These are phyloP conservation scores for Stenichneumon culpator DNA, from an alignment of 2,888 invertebrate species.

Conservation along the genomic window DNA sequence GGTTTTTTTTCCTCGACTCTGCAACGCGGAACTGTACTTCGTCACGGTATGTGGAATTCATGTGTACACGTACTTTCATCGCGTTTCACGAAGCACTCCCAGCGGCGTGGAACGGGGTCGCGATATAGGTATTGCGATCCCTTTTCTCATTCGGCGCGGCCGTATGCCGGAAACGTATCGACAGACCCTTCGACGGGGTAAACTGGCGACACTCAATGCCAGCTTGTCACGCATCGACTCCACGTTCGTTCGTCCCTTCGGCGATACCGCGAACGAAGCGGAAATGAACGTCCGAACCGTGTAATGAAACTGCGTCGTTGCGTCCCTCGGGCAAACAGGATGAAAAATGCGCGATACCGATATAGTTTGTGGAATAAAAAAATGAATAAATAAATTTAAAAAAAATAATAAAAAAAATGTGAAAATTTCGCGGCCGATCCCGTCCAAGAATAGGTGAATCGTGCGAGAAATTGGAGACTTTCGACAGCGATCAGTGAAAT, in stretches of 20 bases:
- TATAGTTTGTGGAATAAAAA: not conserved
- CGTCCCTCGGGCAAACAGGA: not conserved
- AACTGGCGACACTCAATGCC: slow-evolving; percentile 14
- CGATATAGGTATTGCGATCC: slow-evolving; percentile 2
- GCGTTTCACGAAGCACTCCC: slow-evolving; percentile 16
- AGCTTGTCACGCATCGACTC: slow-evolving; percentile 30
- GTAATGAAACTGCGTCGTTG: not conserved
- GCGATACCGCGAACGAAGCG: slow-evolving; percentile 15
- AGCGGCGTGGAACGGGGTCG: slow-evolving; percentile 14
- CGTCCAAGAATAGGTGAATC: slow-evolving; percentile 3
- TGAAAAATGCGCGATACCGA: not conserved
- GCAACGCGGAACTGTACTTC: slow-evolving; percentile 13
- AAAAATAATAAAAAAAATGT: no score
- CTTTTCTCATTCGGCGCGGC: slow-evolving; percentile 23
- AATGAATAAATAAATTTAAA: not conserved
- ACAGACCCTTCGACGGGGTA: slow-evolving; percentile 42
- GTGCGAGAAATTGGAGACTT: slow-evolving; percentile 28
- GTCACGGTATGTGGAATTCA: slow-evolving; percentile 16
- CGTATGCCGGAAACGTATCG: slow-evolving; percentile 52
- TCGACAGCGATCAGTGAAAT: not conserved
- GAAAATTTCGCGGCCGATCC: slow-evolving; percentile 3
- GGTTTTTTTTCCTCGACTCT: not conserved
- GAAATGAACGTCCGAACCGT: slow-evolving; percentile 14
- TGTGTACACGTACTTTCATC: slow-evolving; percentile 1
- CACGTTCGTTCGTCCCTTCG: slow-evolving; percentile 25